These are phyloP conservation scores for Hydractinia echinata DNA, from an alignment of 30 jellyfish, hydroid and myxozoan species.

Conservation along the genomic window DNA sequence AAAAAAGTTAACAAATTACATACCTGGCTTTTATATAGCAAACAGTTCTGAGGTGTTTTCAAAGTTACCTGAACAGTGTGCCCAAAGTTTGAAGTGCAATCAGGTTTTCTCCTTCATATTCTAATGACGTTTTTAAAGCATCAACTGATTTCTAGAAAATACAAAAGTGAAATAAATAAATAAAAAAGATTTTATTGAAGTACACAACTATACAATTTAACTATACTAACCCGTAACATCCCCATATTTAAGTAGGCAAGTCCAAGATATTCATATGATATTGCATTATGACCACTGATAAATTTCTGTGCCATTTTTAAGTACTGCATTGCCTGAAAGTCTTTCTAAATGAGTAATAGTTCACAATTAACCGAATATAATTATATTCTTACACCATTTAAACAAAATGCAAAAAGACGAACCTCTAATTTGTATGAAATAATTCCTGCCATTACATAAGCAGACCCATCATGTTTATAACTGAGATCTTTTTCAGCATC, in stretches of 20 bases:
- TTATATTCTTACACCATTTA: background rate
- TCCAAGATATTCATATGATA: conserved; percentile 83
- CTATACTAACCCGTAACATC: conserved; percentile 61
- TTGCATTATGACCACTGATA: conserved; percentile 73
- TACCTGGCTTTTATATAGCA: background rate
- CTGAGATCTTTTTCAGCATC: conserved; percentile 75
- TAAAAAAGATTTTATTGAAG: background rate
- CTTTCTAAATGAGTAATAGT: conserved; percentile 35
- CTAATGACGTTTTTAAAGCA: conserved; percentile 74
- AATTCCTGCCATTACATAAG: conserved; percentile 82
- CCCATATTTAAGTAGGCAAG: conserved; percentile 73
- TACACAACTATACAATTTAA: background rate
- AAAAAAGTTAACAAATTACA: conserved; percentile 1
- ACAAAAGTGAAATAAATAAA: background rate
- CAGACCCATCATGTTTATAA: conserved; percentile 63
- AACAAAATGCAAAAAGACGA: background rate
- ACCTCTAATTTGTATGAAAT: conserved; percentile 73
- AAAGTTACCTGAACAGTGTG: conserved; percentile 67
- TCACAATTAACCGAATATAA: background rate
- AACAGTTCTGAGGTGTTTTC: background rate
- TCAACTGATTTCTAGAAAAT: conserved; percentile 57
- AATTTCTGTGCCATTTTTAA: conserved; percentile 73
- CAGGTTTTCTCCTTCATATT: conserved; percentile 76
- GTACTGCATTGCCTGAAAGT: conserved; percentile 59
- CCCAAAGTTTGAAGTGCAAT: conserved; percentile 67